Conservation (phyloP, 1,140 invertebrate species). For the Ooceraea biroi region DNA sequence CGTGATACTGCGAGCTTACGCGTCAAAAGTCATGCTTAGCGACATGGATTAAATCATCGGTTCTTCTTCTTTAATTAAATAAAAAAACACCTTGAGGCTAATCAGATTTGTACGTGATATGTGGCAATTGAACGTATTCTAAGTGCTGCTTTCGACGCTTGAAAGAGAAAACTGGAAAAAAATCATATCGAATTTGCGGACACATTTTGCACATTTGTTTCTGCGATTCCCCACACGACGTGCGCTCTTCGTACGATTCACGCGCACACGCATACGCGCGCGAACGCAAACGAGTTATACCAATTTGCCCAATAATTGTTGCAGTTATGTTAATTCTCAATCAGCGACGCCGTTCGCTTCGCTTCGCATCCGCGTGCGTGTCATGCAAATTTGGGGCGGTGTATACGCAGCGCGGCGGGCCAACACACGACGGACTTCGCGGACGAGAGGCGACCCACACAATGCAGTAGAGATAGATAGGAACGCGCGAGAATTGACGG, state of each 20-base stretch:
- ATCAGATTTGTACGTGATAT: too few relatives aligned
- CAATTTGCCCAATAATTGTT: slow-evolving; percentile 84
- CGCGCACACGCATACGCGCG: slow-evolving; percentile 37
- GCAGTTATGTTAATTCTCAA: slow-evolving; percentile 85
- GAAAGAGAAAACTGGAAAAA: too few relatives aligned
- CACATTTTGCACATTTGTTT: background rate
- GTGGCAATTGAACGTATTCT: too few relatives aligned
- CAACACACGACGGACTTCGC: background rate
- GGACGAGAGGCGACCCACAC: background rate
- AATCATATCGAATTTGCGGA: background rate
- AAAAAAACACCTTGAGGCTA: background rate
- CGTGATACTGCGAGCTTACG: slow-evolving; percentile 56
- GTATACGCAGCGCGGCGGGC: slow-evolving; percentile 20
- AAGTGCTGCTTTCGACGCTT: too few relatives aligned
- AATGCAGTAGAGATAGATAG: slow-evolving; percentile 20
- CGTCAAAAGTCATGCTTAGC: slow-evolving; percentile 41
- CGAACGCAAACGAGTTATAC: slow-evolving; percentile 80
- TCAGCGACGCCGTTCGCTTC: slow-evolving; percentile 74
- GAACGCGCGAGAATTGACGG: slow-evolving; percentile 53
- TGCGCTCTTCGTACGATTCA: background rate
- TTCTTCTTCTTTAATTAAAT: background rate
- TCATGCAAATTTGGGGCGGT: slow-evolving; percentile 77
- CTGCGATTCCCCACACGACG: background rate
- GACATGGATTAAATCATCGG: slow-evolving; percentile 7
- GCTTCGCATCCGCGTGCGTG: slow-evolving; percentile 69